Conservation (phyloP, 1,140 invertebrate genomes). For the Panulirus ornatus region DNA sequence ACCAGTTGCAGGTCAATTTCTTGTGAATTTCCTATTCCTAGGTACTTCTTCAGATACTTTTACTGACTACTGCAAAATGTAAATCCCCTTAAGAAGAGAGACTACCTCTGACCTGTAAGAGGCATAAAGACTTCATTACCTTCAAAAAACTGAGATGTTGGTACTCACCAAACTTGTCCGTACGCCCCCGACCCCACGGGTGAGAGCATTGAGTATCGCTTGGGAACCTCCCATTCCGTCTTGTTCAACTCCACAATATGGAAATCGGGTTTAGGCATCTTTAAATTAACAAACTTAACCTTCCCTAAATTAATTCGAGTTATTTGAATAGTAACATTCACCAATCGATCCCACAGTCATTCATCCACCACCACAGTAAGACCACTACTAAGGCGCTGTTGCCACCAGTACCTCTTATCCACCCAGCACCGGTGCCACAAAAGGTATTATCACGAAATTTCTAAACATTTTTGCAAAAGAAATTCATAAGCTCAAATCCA, state of each 20-base stretch:
- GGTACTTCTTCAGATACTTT: too few species aligned
- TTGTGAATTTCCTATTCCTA: too few species aligned
- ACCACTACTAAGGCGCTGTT: slow-evolving; percentile 11
- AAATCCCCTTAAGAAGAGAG: too few species aligned
- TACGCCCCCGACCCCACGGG: slow-evolving; percentile 66
- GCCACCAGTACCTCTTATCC: background rate
- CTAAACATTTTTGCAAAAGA: too few species aligned
- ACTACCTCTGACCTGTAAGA: too few species aligned
- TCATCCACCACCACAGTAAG: background rate
- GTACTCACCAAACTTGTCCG: slow-evolving; percentile 61
- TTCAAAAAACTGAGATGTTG: background rate
- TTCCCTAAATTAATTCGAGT: background rate
- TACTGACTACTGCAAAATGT: too few species aligned
- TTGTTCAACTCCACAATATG: slow-evolving; percentile 63
- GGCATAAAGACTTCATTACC: background rate
- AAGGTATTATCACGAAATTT: too few species aligned
- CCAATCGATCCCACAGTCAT: background rate
- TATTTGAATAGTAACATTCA: background rate
- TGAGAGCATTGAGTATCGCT: slow-evolving; percentile 59
- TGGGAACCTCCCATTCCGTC: slow-evolving; percentile 68
- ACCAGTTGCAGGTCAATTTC: too few species aligned
- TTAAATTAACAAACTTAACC: background rate
- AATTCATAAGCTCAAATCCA: too few species aligned
- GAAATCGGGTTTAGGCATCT: slow-evolving; percentile 60
- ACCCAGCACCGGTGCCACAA: too few species aligned